Base-by-base conservation (phyloP, 1,140 invertebrate genomes). In the Heliothis virescens region DNA sequence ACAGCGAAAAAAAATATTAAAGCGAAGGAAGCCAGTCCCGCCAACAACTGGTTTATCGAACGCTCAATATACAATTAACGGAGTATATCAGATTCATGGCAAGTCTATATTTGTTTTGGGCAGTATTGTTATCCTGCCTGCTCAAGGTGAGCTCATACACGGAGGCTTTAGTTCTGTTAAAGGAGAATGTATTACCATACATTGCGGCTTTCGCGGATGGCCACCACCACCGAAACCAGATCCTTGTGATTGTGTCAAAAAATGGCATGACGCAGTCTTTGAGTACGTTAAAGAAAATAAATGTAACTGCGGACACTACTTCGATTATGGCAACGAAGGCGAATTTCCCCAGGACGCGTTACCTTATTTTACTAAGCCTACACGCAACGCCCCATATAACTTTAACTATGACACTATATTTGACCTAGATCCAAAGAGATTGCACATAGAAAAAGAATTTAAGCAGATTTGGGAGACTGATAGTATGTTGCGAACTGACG, bases 341-440 rank as follows among this genome's bases (percentile, higher is more conserved):
- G 79, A 82, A 2, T 93, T 92, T 57, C 83, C 84, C 2, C 55
- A 85, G 15, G 88, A 91, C 1, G 90, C 92, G 41, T 75, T 91
- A 7, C 89, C 86, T 3, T 93, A 84, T 79, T 94, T 93, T 74
- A 73, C 89, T 53, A 92, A 90, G 82, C 82, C 92, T 10, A 90
- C 89, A 0, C 81, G 76, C 78, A 80, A 87, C 52, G 34, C 71
- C 5, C 87, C 90, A 0, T 87, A 79, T 21, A 72, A 87, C 52
- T 94, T 94, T 73, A 91, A 93, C 50, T 93, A 92, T 74, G 71
- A 92, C 60, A 91, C 88, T 7, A 93, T 94, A 79, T 94, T 86
- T 74, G 87, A 94, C 69, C 80, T 90, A 26, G 87, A 93, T 81
- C 65, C 84, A 50, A 90, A 92, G 79, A 77, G 84, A 13, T 71